Evolutionary conservation across 2,797 vertebrate species (phyloP).

Genomic region (Pangasius macronema): DNA sequence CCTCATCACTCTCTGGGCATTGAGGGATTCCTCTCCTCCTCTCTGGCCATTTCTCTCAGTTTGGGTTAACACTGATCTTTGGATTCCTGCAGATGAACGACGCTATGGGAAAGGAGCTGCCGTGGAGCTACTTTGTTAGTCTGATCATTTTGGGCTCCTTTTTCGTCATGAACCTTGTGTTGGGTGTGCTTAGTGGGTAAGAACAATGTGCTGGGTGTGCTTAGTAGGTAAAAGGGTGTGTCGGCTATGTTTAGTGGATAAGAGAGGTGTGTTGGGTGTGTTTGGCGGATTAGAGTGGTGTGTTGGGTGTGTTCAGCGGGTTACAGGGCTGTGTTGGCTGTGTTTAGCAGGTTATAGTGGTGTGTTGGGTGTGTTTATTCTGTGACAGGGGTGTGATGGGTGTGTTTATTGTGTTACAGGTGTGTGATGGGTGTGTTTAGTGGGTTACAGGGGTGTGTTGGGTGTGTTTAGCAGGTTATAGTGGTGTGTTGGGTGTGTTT

Average conservation of each 20-base stretch:
- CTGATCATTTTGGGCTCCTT: slow-evolving; percentile 98
- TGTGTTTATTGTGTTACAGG: not conserved
- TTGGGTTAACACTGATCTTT: slow-evolving; percentile 34
- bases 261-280: not conserved
- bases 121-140: slow-evolving; percentile 99
- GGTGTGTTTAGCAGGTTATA: not conserved
- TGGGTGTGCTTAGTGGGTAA: slow-evolving; percentile 99
- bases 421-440: not conserved
- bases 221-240: slow-evolving; percentile 92
- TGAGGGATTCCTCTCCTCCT: slow-evolving; percentile 57
- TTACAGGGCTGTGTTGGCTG: not conserved
- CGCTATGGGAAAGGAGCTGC: slow-evolving; percentile 92
- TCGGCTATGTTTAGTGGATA: slow-evolving; percentile 21
- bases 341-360: not conserved
- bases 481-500: too few species aligned
- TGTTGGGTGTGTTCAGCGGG: not conserved
- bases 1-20: not conserved
- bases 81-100: slow-evolving; percentile 90
- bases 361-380: not conserved
- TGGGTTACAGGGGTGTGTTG: not conserved
- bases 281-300: not conserved
- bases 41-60: slow-evolving; percentile 66
- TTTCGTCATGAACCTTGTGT: slow-evolving; percentile 99
- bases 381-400: too few species aligned
- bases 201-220: slow-evolving; percentile 92